Base-by-base conservation (phyloP, 2,113 vertebrate genomes). In the Ancistrus triradiatus region DNA sequence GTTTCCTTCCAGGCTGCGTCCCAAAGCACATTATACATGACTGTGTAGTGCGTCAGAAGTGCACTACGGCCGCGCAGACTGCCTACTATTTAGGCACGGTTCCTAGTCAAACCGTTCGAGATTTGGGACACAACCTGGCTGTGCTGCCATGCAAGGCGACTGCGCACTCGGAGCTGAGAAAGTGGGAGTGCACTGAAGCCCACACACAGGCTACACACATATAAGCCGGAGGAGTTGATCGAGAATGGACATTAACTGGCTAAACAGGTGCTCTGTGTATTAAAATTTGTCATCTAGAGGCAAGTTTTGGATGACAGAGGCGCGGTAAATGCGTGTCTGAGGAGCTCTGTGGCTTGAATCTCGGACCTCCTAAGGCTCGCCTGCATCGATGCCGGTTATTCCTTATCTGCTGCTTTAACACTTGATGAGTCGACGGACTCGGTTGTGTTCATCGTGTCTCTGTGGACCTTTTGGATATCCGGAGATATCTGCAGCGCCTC, bases 381-480 rank as follows among this genome's bases (percentile, higher is more conserved):
- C 17, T 3, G 17, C 38, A 11, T 21, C 38, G 37, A 27, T 42
- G 51, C 51, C 33, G 50, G 27, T 6, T 37, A 3, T 31, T 35
- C 18, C 37, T 28, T 19, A 6, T n/a, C 22, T 15, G 37, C 38
- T 38, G 10, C 10, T 11, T 17, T 25, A 9, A n/a, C 35, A 19
- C 53, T 25, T 18, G 21, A 55, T 46, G 60, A 63, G 42, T 63
- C 60, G 38, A 15, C 31, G 21, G 22, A 33, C 33, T 44, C 24
- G 17, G 21, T 52, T 13, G 13, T 24, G 24, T 43, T 61, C 21
- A 44, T 25, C n/a, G 50, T 22, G 22, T 46, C 33, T 62, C 14
- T 42, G 11, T 9, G 62, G 50, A 63, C 59, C 38, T 51, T 51
- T 37, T 19, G 31, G 51, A 63, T 22, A 18, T 40, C n/a, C n/a